Base-by-base conservation (phyloP, 2,888 invertebrate genomes). In the Ophion costatus region DNA sequence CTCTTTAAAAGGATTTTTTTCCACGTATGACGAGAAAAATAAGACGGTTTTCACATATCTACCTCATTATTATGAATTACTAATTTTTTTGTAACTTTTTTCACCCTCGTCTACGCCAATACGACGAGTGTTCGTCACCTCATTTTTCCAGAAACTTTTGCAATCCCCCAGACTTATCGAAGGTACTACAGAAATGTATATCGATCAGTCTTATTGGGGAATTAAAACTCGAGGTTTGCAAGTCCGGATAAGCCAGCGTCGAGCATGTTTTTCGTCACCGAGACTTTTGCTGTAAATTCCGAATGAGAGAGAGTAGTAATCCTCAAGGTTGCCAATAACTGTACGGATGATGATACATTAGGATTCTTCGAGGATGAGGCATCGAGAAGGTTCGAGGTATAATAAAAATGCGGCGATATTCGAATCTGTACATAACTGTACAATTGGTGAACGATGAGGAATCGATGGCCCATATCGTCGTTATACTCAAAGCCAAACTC, bases 401-500 rank as follows among this genome's bases (percentile, higher is more conserved):
- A 38, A 73, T 33, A 38, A 70, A 51, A 29, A 56, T 56, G 56
- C 22, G 51, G n/a, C 56, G 11, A 69, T 20, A 20, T 17, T 20
- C 6, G 9, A 22, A 59, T 56, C 24, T 24, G 45, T 14, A 29
- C 29, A 4, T 29, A 29, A 29, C 38, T 57, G 29, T 24, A 22
- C 22, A 20, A 73, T 73, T 66, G 61, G 66, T 69, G 61, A 75
- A 61, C 22, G 42, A 80, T 74, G 67, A 69, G 51, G 33, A 70
- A 75, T 81, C 75, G 63, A 75, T 70, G 14, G 70, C 29, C 45
- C 57, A 67, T 38, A 64, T 69, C 38, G 63, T 80, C 56, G n/a
- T 59, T 74, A 67, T 61, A 63, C 70, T 9, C 51, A 24, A 42
- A 76, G 76, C 69, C 69, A 38, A 38, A 61, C 81, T 70, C 70